phyloP scores from a whole-genome alignment of 2,888 invertebrate genomes.

The Volucella inanis region DNA sequence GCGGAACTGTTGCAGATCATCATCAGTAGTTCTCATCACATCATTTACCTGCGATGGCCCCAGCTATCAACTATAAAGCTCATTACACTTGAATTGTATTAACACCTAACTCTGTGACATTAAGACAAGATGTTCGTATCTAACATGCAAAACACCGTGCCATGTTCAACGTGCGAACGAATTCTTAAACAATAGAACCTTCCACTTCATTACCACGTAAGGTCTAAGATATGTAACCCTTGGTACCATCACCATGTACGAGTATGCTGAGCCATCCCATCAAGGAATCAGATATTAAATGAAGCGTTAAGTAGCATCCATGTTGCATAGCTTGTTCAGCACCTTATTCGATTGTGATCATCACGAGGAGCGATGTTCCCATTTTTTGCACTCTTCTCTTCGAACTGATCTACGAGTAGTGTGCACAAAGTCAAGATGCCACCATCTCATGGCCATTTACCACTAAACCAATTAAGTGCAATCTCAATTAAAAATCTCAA shows the following conservation, averaged over 20 bases:
- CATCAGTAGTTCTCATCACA: conserved; percentile 11
- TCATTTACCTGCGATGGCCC: conserved; percentile 39
- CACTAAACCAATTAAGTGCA: conserved; percentile 74
- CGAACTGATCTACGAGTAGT: conserved; percentile 9
- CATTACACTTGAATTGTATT: conserved; percentile 45
- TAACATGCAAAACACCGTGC: conserved; percentile 32
- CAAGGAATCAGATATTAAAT: conserved; percentile 68
- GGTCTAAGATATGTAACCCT: background rate
- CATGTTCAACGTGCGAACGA: conserved; percentile 53
- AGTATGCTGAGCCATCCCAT: conserved; percentile 48
- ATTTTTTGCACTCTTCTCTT: conserved; percentile 68
- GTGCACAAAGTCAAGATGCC: conserved; percentile 52
- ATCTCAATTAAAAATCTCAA: conserved; percentile 74
- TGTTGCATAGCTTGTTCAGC: conserved; percentile 75
- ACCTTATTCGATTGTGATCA: conserved; percentile 75
- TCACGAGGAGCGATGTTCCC: conserved; percentile 73
- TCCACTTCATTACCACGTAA: background rate
- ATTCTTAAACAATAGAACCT: conserved; percentile 64
- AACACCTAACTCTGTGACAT: conserved; percentile 60
- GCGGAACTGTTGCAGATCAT: too few relatives aligned
- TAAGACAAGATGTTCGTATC: conserved; percentile 27
- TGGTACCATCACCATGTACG: background rate
- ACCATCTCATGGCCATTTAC: conserved; percentile 66
- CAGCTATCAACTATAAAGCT: background rate
- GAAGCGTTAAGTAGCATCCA: conserved; percentile 74